Evolutionary conservation across 2,797 vertebrate genomes (phyloP).

Genomic region (Phrynocephalus forsythii): DNA sequence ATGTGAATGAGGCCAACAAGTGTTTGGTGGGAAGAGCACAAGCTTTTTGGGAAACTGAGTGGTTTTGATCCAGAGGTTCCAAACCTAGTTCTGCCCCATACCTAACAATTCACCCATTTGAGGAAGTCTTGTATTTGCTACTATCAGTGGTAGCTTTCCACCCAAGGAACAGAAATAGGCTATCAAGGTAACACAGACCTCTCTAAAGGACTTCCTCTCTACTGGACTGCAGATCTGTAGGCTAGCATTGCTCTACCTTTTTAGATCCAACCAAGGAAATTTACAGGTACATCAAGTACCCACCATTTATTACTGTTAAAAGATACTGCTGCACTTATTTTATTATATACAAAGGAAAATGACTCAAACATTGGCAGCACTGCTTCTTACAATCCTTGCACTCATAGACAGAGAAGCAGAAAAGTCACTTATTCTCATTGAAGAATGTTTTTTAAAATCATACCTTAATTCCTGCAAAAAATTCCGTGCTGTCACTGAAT

Average conservation of each 20-base stretch:
- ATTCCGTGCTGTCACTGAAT: constrained; percentile 84
- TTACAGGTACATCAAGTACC: rapidly evolving
- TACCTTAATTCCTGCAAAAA: constrained; percentile 91
- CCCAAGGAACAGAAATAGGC: not conserved
- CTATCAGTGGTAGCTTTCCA: not conserved
- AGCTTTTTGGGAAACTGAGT: too few species aligned
- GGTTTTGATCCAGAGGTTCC: too few species aligned
- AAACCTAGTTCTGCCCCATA: not conserved
- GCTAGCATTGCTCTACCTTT: not conserved
- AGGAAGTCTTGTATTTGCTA: not conserved
- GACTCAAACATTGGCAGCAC: not conserved
- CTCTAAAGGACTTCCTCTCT: too few species aligned
- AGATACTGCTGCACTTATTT: not conserved
- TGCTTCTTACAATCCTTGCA: not conserved
- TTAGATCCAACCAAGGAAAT: not conserved
- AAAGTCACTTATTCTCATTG: not conserved
- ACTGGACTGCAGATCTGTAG: not conserved
- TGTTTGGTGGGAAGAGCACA: too few species aligned
- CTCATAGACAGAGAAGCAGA: constrained; percentile 23
- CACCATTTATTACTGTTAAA: not conserved
- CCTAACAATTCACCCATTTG: not conserved
- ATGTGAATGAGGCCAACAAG: too few species aligned
- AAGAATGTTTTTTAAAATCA: constrained; percentile 33
- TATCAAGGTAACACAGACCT: not conserved
- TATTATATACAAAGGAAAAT: not conserved